Conservation (phyloP, 2,113 vertebrate genomes). For the Etia nguti region DNA sequence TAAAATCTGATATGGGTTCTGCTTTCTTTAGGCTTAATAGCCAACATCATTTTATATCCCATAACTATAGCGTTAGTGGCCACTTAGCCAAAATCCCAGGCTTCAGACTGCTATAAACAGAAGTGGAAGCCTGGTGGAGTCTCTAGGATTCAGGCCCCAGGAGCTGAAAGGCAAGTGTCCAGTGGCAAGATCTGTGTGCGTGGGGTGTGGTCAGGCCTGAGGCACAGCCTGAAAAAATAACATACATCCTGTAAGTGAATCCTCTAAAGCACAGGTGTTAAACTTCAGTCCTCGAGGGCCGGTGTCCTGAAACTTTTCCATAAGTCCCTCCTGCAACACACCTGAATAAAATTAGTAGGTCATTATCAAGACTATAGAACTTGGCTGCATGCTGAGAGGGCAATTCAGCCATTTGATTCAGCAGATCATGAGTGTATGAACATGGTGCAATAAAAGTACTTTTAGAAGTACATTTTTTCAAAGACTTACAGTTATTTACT, state of each 20-base stretch:
- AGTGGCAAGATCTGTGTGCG: background rate
- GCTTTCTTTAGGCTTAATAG: background rate
- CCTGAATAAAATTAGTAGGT: background rate
- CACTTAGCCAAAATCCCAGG: background rate
- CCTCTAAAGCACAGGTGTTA: background rate
- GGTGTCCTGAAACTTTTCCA: background rate
- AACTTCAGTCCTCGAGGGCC: background rate
- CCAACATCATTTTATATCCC: background rate
- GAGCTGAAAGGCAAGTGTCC: background rate
- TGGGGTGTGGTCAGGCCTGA: accelerated
- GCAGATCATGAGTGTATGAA: background rate
- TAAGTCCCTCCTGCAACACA: background rate
- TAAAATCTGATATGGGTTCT: background rate
- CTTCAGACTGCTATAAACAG: background rate
- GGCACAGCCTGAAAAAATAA: background rate
- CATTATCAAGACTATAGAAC: background rate
- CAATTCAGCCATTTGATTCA: background rate
- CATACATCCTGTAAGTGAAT: background rate
- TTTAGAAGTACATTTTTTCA: background rate
- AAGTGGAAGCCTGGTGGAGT: background rate
- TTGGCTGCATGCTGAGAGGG: background rate
- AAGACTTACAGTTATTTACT: accelerated
- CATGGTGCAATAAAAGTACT: background rate
- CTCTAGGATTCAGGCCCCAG: background rate
- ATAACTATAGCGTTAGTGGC: accelerated